Base-by-base conservation (phyloP, 2,797 vertebrate genomes). In the Eospalax fontanierii region DNA sequence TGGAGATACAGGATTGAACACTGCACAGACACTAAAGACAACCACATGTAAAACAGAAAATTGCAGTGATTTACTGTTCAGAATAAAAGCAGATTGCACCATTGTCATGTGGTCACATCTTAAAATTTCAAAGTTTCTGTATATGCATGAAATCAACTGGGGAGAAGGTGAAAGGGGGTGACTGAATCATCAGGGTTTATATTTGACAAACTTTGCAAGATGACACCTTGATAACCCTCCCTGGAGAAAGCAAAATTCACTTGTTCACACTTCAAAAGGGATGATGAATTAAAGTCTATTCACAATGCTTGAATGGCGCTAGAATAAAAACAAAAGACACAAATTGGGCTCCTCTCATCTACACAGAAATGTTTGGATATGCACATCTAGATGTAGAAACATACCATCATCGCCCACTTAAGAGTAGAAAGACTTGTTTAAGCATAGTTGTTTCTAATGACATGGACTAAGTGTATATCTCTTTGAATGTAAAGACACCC, bases 321-420 rank as follows among this genome's bases (percentile, higher is more conserved):
- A n/a, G 68, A 68, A 84, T 89, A 43, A 68, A 92, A 93, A 95
- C 91, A 95, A 91, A 95, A 74, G 84, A 73, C 9, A 14, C 46
- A 75, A 90, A 95, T 38, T 88, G 88, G 38, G 63, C 40, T 87
- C 12, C 61, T 91, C 21, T 28, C 11, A n/a, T 82, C 61, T 50
- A 5, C 43, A 61, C 57, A 46, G 50, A 87, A 91, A 40, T 81
- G 78, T 95, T 90, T 95, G 87, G 54, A 75, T 76, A 30, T 50
- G 24, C 18, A 70, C 35, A n/a, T 18, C 54, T 61, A 84, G 85
- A 89, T 92, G 95, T 35, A 14, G 59, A 83, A 89, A 54, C 54
- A 30, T 71, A 85, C 33, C 65, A 43, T 89, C 90, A 75, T 4
- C 2, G 1, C 61, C 71, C 66, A 54, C 68, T 87, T 63, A 65